Evolutionary conservation across 2,113 vertebrate species (phyloP).

Genomic region (Lontra canadensis): DNA sequence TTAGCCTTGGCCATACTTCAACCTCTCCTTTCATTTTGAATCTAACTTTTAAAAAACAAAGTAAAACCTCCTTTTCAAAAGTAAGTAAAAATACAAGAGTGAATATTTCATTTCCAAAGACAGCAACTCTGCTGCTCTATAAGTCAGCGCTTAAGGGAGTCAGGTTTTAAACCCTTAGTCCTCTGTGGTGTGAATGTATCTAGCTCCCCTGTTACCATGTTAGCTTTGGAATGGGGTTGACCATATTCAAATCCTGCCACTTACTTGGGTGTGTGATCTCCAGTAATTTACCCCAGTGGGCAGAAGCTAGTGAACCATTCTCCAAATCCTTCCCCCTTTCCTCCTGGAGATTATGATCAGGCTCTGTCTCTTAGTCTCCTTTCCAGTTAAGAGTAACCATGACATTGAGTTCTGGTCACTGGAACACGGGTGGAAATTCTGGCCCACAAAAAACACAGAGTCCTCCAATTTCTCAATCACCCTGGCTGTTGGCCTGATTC

Average conservation of each 20-base stretch:
- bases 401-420: neutral
- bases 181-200: neutral
- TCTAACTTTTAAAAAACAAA: constrained; percentile 19
- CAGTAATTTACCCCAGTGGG: neutral
- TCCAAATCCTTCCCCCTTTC: neutral
- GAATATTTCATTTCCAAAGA: constrained; percentile 1
- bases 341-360: neutral
- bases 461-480: neutral
- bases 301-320: neutral
- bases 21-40: neutral
- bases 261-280: neutral
- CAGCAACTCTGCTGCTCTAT: neutral
- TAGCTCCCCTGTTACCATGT: neutral
- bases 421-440: neutral
- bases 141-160: neutral
- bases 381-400: neutral
- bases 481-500: neutral
- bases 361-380: neutral
- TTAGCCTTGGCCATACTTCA: neutral
- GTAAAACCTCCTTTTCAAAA: constrained; percentile 1
- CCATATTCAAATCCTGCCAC: neutral
- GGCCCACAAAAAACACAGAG: neutral
- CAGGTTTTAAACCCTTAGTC: neutral
- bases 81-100: constrained; percentile 20
- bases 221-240: neutral